Evolutionary conservation across 2,888 invertebrate species (phyloP).

Genomic region (Argyresthia goedartella): DNA sequence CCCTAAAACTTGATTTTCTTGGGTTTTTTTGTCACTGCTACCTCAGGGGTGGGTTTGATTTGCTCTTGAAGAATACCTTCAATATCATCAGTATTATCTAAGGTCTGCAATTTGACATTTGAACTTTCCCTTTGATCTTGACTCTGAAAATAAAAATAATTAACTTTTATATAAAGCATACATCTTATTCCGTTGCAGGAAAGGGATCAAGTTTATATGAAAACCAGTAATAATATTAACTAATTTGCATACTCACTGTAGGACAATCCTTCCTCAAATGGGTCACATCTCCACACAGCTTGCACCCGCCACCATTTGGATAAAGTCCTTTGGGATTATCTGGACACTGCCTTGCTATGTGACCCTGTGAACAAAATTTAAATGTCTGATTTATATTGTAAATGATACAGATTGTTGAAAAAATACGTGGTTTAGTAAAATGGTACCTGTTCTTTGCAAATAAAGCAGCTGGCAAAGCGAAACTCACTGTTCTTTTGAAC

Average conservation of each 20-base stretch:
- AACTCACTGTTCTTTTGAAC: constrained; percentile 76
- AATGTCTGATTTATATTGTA: neutral
- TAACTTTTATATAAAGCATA: neutral
- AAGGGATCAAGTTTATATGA: no score
- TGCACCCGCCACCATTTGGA: constrained; percentile 87
- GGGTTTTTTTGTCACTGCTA: constrained; percentile 35
- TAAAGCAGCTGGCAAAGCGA: constrained; percentile 89
- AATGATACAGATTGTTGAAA: neutral
- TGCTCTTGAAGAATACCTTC: constrained; percentile 47
- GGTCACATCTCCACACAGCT: constrained; percentile 86
- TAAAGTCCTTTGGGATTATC: constrained; percentile 90
- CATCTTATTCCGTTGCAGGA: no score
- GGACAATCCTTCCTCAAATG: constrained; percentile 88
- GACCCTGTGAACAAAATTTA: constrained; percentile 67
- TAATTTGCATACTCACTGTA: constrained; percentile 38
- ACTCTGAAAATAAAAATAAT: constrained; percentile 23
- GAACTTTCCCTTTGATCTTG: constrained; percentile 51
- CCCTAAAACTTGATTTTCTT: constrained; percentile 55
- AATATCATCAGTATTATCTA: constrained; percentile 41
- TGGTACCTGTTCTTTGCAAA: constrained; percentile 81
- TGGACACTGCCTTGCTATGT: constrained; percentile 89
- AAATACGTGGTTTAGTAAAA: no score
- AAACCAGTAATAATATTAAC: neutral
- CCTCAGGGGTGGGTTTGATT: constrained; percentile 14
- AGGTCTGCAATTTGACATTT: constrained; percentile 51